Percentiles rank a stretch among this genome's conserved stretches.
phyloP scores from a whole-genome alignment of 2,888 invertebrate species.

The Leptogaster cylindrica region DNA sequence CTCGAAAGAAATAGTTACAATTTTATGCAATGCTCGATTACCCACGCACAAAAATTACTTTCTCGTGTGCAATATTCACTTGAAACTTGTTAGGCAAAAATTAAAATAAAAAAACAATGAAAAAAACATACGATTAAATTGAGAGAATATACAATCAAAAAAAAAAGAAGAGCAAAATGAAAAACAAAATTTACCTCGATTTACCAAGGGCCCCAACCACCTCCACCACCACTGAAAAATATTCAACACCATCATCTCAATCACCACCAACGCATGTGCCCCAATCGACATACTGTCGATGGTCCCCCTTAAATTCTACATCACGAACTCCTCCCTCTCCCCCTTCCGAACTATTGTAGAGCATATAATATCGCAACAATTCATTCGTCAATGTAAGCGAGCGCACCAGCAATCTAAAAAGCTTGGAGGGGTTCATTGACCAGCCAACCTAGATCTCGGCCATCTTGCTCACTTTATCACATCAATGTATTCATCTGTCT shows the following conservation, averaged over 20 bases:
- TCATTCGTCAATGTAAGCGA: constrained; percentile 17
- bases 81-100: constrained; percentile 12
- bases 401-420: no score
- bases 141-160: background rate
- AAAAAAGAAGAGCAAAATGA: background rate
- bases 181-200: constrained; percentile 12
- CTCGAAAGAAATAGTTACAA: no score
- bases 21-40: no score
- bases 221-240: background rate
- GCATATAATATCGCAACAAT: no score
- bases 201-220: constrained; percentile 19
- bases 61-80: constrained; percentile 18
- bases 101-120: background rate
- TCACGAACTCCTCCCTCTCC: no score
- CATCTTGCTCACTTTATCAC: constrained; percentile 35
- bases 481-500: constrained; percentile 2
- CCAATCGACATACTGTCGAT: no score
- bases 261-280: no score
- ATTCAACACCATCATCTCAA: no score
- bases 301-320: no score
- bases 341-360: no score
- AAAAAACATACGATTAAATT: no score
- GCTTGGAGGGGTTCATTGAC: constrained; percentile 38
- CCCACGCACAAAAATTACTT: constrained; percentile 29
- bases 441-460: constrained; percentile 36